Evolutionary conservation across 2,113 vertebrate genomes (phyloP).

Genomic region (Syngnathus scovelli): DNA sequence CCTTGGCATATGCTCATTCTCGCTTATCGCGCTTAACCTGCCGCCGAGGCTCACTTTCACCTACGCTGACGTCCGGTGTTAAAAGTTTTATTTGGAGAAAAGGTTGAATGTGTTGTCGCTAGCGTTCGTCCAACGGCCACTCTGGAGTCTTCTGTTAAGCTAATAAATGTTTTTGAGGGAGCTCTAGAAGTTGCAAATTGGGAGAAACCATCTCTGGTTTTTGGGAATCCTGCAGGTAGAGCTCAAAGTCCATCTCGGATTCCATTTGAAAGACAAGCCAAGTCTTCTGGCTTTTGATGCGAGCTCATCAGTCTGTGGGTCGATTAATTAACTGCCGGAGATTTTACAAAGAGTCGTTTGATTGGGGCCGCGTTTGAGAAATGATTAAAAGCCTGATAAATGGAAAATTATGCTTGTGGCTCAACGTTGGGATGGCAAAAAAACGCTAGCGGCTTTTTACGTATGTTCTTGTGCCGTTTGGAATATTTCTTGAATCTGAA

Average conservation of each 20-base stretch:
- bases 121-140: background rate
- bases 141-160: background rate
- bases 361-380: slow-evolving; percentile 41
- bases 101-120: background rate
- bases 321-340: slow-evolving; percentile 69
- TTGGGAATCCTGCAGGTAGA: slow-evolving; percentile 37
- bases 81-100: slow-evolving; percentile 5
- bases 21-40: slow-evolving; percentile 66
- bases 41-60: slow-evolving; percentile 42
- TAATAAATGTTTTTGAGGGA: background rate
- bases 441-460: background rate
- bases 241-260: background rate
- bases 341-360: slow-evolving; percentile 56
- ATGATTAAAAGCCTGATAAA: slow-evolving; percentile 54
- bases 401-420: slow-evolving; percentile 36
- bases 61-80: slow-evolving; percentile 17
- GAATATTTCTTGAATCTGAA: background rate
- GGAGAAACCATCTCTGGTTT: slow-evolving; percentile 41
- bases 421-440: slow-evolving; percentile 4
- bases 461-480: background rate
- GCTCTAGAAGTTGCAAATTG: background rate
- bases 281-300: slow-evolving; percentile 50
- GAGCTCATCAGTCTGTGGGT: slow-evolving; percentile 57
- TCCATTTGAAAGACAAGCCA: slow-evolving; percentile 17
- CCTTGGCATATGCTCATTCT: slow-evolving; percentile 69